phyloP scores from a whole-genome alignment of 2,797 vertebrate species.

The Artibeus lituratus region DNA sequence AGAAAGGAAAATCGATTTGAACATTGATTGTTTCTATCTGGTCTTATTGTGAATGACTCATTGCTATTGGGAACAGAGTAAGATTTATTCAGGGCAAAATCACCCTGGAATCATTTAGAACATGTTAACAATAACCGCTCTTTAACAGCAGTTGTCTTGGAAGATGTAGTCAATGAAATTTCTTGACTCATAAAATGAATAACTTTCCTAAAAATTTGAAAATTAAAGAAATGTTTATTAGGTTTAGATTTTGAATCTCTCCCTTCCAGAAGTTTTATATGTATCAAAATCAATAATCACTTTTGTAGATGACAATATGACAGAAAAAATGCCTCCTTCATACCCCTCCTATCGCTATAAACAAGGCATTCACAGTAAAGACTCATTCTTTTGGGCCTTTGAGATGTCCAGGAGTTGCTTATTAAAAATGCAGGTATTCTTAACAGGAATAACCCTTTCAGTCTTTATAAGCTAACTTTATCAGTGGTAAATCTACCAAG shows the following conservation, averaged over 20 bases:
- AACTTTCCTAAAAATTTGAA: slow-evolving; percentile 14
- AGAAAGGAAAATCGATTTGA: slow-evolving; percentile 40
- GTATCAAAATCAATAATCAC: neutral
- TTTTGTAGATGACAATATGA: neutral
- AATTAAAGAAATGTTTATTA: neutral
- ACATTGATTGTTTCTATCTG: neutral
- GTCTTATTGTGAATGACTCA: neutral
- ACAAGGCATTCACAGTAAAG: neutral
- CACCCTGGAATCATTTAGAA: neutral
- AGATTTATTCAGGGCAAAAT: neutral
- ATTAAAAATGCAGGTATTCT: neutral
- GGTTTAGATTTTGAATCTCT: neutral
- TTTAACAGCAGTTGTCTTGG: neutral
- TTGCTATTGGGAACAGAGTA: neutral
- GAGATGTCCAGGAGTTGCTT: neutral
- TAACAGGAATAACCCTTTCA: neutral
- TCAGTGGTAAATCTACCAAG: neutral
- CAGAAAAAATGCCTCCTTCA: neutral
- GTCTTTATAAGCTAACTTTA: neutral
- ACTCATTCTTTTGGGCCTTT: neutral
- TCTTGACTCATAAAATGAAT: neutral
- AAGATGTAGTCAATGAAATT: neutral
- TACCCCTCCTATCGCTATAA: neutral
- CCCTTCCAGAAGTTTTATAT: neutral
- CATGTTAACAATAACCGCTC: neutral